These are phyloP conservation scores for Margarornis squamiger DNA, from an alignment of 2,797 vertebrate species.

Conservation along the genomic window DNA sequence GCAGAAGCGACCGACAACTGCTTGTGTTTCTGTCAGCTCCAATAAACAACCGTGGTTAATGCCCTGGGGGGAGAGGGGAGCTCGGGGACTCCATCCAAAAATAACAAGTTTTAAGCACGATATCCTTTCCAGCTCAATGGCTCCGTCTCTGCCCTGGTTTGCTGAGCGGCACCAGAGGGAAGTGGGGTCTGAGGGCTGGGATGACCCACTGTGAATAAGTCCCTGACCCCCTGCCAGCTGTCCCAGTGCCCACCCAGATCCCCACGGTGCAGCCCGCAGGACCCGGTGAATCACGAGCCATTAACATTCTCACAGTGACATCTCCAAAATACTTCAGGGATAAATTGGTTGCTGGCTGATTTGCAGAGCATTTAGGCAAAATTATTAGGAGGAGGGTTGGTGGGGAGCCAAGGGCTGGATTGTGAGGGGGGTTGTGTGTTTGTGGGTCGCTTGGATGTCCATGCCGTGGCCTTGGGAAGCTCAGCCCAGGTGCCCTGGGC, in stretches of 20 bases:
- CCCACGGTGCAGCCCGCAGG: background rate
- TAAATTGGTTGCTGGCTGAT: constrained; percentile 61
- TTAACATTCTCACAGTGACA: constrained; percentile 29
- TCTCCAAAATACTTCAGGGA: constrained; percentile 26
- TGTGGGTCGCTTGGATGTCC: background rate
- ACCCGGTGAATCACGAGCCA: background rate
- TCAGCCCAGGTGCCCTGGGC: background rate
- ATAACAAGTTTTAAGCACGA: background rate
- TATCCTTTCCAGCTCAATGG: background rate
- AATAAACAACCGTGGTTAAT: background rate
- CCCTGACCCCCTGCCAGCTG: background rate
- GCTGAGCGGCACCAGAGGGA: background rate
- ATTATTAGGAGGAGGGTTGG: constrained; percentile 3
- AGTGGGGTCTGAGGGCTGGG: background rate
- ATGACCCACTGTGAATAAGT: background rate
- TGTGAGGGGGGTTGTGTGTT: rapidly evolving
- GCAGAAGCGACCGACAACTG: constrained; percentile 19
- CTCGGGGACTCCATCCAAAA: background rate
- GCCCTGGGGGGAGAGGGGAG: background rate
- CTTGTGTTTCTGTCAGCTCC: constrained; percentile 57
- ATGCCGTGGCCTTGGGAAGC: rapidly evolving
- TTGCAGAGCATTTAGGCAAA: constrained; percentile 30
- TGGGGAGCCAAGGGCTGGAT: constrained; percentile 26
- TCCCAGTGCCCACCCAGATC: background rate
- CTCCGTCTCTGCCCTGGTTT: background rate